Base-by-base conservation (phyloP, 2,797 vertebrate genomes). In the Falco cherrug region DNA sequence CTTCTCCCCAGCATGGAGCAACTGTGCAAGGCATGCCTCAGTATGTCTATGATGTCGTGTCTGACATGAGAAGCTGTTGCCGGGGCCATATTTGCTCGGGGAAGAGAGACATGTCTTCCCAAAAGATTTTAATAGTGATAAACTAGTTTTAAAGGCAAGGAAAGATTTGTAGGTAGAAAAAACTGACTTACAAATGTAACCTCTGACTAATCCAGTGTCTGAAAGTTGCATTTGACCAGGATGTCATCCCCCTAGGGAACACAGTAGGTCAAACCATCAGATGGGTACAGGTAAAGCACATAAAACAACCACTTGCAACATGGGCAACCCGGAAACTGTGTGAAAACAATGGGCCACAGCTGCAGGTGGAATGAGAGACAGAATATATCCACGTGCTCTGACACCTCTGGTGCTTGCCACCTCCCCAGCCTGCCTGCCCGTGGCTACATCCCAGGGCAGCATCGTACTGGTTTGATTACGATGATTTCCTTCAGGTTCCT, bases 201-300 rank as follows among this genome's bases (percentile, higher is more conserved):
- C 13, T 17, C 47, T 69, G 97, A 91, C 8, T 87, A 75, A 84
- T 97, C 97, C 75, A 97, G 74, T 0, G 96, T 97, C 87, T 97
- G 93, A 77, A 96, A 97, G 26, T 41, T 89, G 90, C 97, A 98
- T 89, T 98, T 92, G 3, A 97, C 79, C 61, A 98, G 51, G 84
- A 98, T 54, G 18, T 98, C 97, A 56, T 98, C 97, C 19, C 97
- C 98, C 97, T 98, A 61, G 60, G 37, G 74, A 93, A 64, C 20
- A 53, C 64, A 92, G 78, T 20, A 90, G 10, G 41, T 41, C 35
- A n/a, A 10, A 60, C 19, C 3, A 5, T 75, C 43, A 84, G 47
- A 80, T 17, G 1, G 2, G 15, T 18, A 57, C 24, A 17, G 9
- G 33, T 9, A 81, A 54, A 81, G 6, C 20, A 54, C 1, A 1